Evolutionary conservation across 2,888 invertebrate genomes (phyloP), one percentile per base, ranked within the genome.

Genomic region (Hemistola chrysoprasaria): DNA sequence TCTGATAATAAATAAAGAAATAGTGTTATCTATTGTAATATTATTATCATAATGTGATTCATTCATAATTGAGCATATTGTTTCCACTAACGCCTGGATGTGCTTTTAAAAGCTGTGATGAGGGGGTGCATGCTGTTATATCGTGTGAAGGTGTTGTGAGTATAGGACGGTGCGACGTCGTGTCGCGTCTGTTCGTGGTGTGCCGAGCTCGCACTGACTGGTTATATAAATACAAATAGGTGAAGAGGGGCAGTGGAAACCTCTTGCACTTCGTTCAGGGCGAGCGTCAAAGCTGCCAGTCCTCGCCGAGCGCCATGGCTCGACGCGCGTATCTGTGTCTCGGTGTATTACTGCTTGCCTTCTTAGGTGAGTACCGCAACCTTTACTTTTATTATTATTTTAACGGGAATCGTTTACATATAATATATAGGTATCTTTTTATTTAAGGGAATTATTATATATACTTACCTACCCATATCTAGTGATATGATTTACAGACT

Each of bases 141-240:
- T 58, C 61, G 62, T 50, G 58, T 37, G 56, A 56, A 67, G 76
- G 60, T 64, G 69, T 57, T 71, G 75, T 69, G 65, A 65, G 66
- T 65, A 71, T 64, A 78, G 73, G 74, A 78, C 80, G 72, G 66
- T 16, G 63, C 65, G 68, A 67, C 63, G 72, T 65, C 59, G 68
- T 53, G 60, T 61, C 65, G 63, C 60, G 62, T 65, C 38, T 11
- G 33, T 35, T 30, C 43, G 71, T 54, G 64, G 71, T 59, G 71
- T 65, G 69, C 60, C 56, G 62, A 66, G 62, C 61, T 65, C 63
- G 62, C 66, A 67, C 69, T 70, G 76, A 62, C 76, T 67, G 77
- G 75, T 87, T 87, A 86, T 87, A 88, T 88, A 88, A 87, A 87
- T 84, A 85, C 84, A 84, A 86, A 84, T 84, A 84, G 81, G 75